Base-by-base conservation (phyloP, 2,797 vertebrate species). In the Heteromormyrus szaboi region DNA sequence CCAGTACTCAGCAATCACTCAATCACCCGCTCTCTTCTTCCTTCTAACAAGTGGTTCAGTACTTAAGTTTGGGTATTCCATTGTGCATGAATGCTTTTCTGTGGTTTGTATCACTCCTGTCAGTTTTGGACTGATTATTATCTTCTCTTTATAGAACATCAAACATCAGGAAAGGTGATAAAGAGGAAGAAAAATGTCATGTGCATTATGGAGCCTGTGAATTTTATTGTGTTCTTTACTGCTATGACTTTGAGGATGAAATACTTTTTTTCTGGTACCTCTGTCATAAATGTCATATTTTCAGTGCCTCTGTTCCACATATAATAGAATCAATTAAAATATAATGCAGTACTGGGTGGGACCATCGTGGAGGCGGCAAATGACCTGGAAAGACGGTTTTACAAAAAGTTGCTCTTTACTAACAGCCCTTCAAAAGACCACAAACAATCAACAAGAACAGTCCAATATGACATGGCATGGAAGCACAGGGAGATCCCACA, bases 221-320 rank as follows among this genome's bases (percentile, higher is more conserved):
- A 76, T 76, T 76, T 41, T 76, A 76, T 76, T 76, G 68, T 76
- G 68, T 76, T 76, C 14, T 76, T 76, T 76, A 76, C 68, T 76
- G 68, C 68, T 76, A 76, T 76, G 68, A 76, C 68, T 76, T 41
- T 76, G 68, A 33, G 14, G 68, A 76, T 41, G 33, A 76, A 76
- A 76, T 76, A 76, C 65, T 37, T 76, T 76, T 76, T 41, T 76
- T 2, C 33, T 41, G 68, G 33, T 76, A 76, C 68, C 68, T 41
- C 68, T 37, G 68, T 76, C 68, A 76, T 76, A 76, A 41, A 76
- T 76, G 33, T 76, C 68, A 76, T 76, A 76, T 76, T 76, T 41
- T 41, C 68, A 76, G 68, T 17, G 33, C 68, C 33, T 76, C 68
- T 41, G 14, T 76, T 76, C 68, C 33, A 76, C 68, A 76, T 33